A percentile compares a stretch with the other conserved stretches of the same genome.
Conservation (phyloP, 2,888 invertebrate genomes). For the Odontocerum albicorne region DNA sequence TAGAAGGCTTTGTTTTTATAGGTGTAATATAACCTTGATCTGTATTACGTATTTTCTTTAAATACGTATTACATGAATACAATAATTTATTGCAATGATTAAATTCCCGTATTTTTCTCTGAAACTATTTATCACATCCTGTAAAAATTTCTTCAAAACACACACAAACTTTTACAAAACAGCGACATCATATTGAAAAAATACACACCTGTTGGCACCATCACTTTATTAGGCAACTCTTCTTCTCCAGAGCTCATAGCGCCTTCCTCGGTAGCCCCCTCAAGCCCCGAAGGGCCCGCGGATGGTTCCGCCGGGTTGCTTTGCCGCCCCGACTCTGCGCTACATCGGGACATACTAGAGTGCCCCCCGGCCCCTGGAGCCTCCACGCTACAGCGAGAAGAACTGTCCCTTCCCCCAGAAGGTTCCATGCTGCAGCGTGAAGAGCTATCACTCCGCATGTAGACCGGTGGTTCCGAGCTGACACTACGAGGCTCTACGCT, state of each 20-base stretch:
- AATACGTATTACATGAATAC: too few relatives aligned
- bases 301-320: slow-evolving; percentile 2
- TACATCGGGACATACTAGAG: slow-evolving; percentile 37
- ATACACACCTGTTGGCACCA: slow-evolving; percentile 57
- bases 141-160: too few relatives aligned
- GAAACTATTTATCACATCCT: too few relatives aligned
- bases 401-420: slow-evolving; percentile 36
- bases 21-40: too few relatives aligned
- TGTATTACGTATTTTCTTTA: too few relatives aligned
- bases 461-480: not conserved
- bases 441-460: slow-evolving; percentile 1
- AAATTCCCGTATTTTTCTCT: too few relatives aligned
- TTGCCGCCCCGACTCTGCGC: not conserved
- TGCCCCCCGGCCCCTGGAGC: slow-evolving; percentile 33
- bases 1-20: too few relatives aligned
- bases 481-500: not conserved
- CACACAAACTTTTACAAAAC: too few relatives aligned
- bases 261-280: slow-evolving; percentile 5
- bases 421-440: slow-evolving; percentile 1
- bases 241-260: slow-evolving; percentile 23
- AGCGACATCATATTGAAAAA: not conserved
- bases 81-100: too few relatives aligned
- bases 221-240: slow-evolving; percentile 44
- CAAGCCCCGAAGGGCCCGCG: slow-evolving; percentile 33
- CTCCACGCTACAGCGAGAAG: slow-evolving; percentile 48